Conservation (phyloP, 2,113 vertebrate species). For the Bettongia penicillata region DNA sequence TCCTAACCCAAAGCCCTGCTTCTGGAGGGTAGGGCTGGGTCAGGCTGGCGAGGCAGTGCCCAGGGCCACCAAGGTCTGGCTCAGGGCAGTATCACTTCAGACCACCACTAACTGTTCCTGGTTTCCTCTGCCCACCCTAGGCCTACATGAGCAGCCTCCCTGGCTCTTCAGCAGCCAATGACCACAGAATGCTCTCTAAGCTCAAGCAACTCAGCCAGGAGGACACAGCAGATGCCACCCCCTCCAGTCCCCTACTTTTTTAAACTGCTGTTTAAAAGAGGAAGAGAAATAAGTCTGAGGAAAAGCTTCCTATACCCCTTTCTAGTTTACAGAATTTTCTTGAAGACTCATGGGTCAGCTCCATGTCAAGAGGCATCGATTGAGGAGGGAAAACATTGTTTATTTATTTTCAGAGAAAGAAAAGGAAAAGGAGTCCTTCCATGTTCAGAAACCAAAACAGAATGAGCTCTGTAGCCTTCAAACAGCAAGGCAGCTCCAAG, state of each 20-base stretch:
- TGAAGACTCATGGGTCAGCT: constrained; percentile 43
- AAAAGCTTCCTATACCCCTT: constrained; percentile 36
- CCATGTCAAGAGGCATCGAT: constrained; percentile 32
- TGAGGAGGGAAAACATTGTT: constrained; percentile 47
- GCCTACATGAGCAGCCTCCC: neutral
- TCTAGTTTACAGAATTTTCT: constrained; percentile 10
- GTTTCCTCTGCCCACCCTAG: neutral
- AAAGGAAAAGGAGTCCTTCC: constrained; percentile 46
- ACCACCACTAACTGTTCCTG: too few relatives aligned
- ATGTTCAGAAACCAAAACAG: constrained; percentile 51
- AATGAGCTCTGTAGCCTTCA: constrained; percentile 53
- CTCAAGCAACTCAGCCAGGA: constrained; percentile 16
- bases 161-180: neutral
- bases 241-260: neutral
- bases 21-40: neutral
- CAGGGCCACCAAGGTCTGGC: neutral
- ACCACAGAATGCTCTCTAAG: neutral
- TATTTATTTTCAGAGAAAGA: constrained; percentile 52
- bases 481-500: constrained; percentile 55
- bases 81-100: neutral
- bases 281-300: constrained; percentile 56
- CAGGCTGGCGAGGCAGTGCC: neutral
- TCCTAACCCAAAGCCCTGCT: neutral
- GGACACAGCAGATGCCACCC: neutral
- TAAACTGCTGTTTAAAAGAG: constrained; percentile 52